Conservation (phyloP, 2,888 invertebrate genomes). For the Scaptomyza cyrtandrae region DNA sequence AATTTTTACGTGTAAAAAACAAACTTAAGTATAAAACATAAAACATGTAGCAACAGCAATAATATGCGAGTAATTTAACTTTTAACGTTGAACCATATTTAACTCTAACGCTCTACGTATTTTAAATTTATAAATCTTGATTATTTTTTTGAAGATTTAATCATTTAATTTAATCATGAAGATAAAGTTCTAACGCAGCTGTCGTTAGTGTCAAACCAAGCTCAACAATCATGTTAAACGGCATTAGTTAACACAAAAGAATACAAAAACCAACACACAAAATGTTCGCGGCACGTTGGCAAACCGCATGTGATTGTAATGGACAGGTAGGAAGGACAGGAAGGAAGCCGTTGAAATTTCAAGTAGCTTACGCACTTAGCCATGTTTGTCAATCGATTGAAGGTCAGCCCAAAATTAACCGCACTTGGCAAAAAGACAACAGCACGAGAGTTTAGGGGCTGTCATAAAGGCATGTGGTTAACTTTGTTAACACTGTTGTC, state of each 20-base stretch:
- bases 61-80: too few species aligned
- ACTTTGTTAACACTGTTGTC: conserved; percentile 20
- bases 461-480: not conserved
- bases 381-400: conserved; percentile 19
- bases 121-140: not conserved
- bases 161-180: too few species aligned
- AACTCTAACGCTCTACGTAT: too few species aligned
- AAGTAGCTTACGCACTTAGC: conserved; percentile 40
- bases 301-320: conserved; percentile 19
- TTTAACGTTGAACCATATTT: too few species aligned
- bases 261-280: not conserved
- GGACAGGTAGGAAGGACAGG: conserved; percentile 14
- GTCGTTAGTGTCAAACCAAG: not conserved
- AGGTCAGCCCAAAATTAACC: conserved; percentile 15
- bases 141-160: too few species aligned
- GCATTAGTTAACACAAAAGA: conserved; percentile 34
- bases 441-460: not conserved
- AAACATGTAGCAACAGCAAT: too few species aligned
- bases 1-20: too few species aligned
- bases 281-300: conserved; percentile 3
- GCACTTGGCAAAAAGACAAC: conserved; percentile 9
- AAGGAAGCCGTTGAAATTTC: conserved; percentile 37
- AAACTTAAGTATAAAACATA: too few species aligned
- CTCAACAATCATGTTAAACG: conserved; percentile 13
- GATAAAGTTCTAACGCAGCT: not conserved